A percentile compares a stretch with the other conserved stretches of the same genome.
Conservation (phyloP, 2,797 vertebrate species). For the Falco berigora region DNA sequence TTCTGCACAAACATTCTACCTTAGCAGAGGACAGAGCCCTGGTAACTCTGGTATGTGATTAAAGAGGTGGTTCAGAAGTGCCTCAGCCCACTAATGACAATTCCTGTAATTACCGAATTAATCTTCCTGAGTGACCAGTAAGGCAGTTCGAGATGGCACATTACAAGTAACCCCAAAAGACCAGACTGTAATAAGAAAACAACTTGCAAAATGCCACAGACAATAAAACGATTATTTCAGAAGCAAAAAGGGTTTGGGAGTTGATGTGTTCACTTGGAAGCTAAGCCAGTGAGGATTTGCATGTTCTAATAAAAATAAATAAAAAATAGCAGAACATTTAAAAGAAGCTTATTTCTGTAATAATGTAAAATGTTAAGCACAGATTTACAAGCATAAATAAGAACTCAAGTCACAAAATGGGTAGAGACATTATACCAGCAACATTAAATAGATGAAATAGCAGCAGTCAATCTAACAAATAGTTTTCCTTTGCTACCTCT, state of each 20-base stretch:
- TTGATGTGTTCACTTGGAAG: background rate
- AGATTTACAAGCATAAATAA: slow-evolving; percentile 39
- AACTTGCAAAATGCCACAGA: background rate
- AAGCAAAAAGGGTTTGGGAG: background rate
- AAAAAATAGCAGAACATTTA: slow-evolving; percentile 16
- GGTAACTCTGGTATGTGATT: background rate
- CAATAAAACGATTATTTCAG: background rate
- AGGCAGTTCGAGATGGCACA: background rate
- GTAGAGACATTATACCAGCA: background rate
- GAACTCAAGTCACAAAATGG: background rate
- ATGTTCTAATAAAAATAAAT: slow-evolving; percentile 13
- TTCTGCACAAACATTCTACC: background rate
- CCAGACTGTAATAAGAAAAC: background rate
- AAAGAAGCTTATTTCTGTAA: slow-evolving; percentile 53
- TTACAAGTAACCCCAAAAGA: background rate
- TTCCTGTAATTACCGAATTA: background rate
- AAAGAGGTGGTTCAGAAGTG: background rate
- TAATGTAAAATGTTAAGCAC: slow-evolving; percentile 43
- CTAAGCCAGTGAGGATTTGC: slow-evolving; percentile 19
- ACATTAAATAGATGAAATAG: slow-evolving; percentile 25
- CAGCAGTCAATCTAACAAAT: background rate
- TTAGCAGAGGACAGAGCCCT: background rate
- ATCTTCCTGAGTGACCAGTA: background rate
- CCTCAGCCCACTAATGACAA: background rate
- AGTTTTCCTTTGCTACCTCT: background rate